These are phyloP conservation scores for Sericinus montela DNA, from an alignment of 2,888 invertebrate species.

Conservation along the genomic window DNA sequence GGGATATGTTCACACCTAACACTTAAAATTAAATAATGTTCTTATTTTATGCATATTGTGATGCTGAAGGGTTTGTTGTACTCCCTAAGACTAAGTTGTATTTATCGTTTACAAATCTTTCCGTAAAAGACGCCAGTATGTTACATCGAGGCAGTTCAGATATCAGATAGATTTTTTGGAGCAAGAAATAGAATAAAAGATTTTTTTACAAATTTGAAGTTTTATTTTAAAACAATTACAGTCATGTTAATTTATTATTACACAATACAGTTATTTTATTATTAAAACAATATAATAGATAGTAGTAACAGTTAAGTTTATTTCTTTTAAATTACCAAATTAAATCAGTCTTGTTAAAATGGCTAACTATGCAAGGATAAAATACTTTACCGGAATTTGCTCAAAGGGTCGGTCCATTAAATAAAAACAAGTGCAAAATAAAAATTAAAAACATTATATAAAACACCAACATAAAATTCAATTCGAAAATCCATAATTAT, in stretches of 20 bases:
- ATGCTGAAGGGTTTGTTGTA: too few species aligned
- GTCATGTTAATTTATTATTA: conserved; percentile 73
- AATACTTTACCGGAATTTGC: conserved; percentile 53
- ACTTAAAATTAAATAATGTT: too few species aligned
- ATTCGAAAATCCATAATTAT: conserved; percentile 48
- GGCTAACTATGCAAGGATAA: conserved; percentile 68
- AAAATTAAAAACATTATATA: conserved; percentile 47
- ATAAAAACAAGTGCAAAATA: conserved; percentile 54
- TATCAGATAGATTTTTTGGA: too few species aligned
- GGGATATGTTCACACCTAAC: too few species aligned
- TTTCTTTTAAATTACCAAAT: conserved; percentile 68
- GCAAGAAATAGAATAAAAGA: conserved; percentile 1
- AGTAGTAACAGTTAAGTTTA: conserved; percentile 74
- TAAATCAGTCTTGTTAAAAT: conserved; percentile 81
- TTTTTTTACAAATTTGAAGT: conserved; percentile 2
- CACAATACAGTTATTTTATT: conserved; percentile 62
- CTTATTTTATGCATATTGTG: too few species aligned
- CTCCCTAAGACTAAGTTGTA: too few species aligned
- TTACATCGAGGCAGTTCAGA: too few species aligned
- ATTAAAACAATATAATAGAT: conserved; percentile 58
- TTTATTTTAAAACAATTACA: conserved; percentile 28
- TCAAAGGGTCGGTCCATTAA: conserved; percentile 46
- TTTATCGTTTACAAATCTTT: too few species aligned
- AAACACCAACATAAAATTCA: conserved; percentile 43
- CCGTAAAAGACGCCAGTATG: too few species aligned